These are phyloP conservation scores for Nymphalis c-album DNA, from an alignment of 2,888 invertebrate genomes.

Conservation along the genomic window DNA sequence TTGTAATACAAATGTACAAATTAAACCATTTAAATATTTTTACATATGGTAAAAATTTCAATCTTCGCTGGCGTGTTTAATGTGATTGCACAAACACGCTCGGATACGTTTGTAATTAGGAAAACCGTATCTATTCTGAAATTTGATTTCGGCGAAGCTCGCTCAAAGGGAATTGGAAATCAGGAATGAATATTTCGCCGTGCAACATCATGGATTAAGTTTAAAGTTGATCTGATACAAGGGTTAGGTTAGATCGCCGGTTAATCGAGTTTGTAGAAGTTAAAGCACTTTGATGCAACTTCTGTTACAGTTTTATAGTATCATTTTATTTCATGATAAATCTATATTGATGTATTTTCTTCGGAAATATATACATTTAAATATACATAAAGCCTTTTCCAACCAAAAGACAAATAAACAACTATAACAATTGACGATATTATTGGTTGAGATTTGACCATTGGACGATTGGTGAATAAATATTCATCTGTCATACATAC, in stretches of 20 bases:
- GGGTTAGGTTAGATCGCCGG: neutral
- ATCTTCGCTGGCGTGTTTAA: constrained; percentile 25
- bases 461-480: too few relatives aligned
- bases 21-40: neutral
- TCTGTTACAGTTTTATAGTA: neutral
- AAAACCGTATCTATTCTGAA: constrained; percentile 41
- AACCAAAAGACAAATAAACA: too few relatives aligned
- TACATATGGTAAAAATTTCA: constrained; percentile 5
- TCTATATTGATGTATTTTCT: neutral
- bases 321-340: neutral
- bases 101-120: constrained; percentile 43
- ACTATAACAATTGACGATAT: too few relatives aligned
- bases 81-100: constrained; percentile 38
- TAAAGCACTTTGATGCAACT: neutral
- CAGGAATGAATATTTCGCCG: constrained; percentile 38
- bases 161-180: constrained; percentile 44
- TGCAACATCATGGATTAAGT: constrained; percentile 31
- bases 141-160: constrained; percentile 40
- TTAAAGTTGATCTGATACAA: constrained; percentile 27
- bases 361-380: neutral
- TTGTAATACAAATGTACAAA: too few relatives aligned
- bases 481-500: too few relatives aligned
- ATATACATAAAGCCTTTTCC: too few relatives aligned
- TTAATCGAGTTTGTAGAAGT: neutral
- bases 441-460: too few relatives aligned